Base-by-base conservation (phyloP, 2,888 invertebrate genomes). In the Cryptops parisi region DNA sequence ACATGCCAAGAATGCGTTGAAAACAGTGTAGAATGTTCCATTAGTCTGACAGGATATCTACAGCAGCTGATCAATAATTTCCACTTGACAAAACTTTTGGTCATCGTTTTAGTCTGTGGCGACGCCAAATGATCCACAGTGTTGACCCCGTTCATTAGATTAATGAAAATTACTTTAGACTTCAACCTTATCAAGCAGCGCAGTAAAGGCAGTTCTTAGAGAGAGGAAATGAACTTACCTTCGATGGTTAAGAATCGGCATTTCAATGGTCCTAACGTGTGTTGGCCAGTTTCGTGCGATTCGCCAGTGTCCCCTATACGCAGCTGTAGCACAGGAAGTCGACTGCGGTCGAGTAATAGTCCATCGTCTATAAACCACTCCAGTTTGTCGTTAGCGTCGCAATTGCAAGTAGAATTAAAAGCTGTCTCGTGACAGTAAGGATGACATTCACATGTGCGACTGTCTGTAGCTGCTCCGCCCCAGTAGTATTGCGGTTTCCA, bases 391-490 rank as follows among this genome's bases (percentile, higher is more conserved):
- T 62, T 61, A 40, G 61, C 59, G 46, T 62, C 62, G 47, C 62
- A 62, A 47, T 62, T 62, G 47, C 62, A 62, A 9, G 62, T 62
- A 17, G 60, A 58, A 50, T 62, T 62, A 25, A 56, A 38, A 1
- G 40, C 44, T 0, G 61, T 62, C n/a, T 58, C 52, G 15, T 58
- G 40, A 27, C 62, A 62, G 40, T 62, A 58, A 2, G 62, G 62
- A 53, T 62, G 62, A 23, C 62, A 62, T 1, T 59, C 62, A 41
- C 62, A 62, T 15, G 59, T 55, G 4, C 58, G 53, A 52, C 62
- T 62, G 53, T 62, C 62, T 0, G 62, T 60, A 38, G 61, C 62
- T 22, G 62, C 62, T 5, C 62, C 62, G 19, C 62, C 62, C 62
- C 62, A 62, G 52, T 62, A 62, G 47, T 57, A 60, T 39, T 62